Evolutionary conservation across 2,797 vertebrate genomes (phyloP).

Genomic region (Enteromius paludinosus): DNA sequence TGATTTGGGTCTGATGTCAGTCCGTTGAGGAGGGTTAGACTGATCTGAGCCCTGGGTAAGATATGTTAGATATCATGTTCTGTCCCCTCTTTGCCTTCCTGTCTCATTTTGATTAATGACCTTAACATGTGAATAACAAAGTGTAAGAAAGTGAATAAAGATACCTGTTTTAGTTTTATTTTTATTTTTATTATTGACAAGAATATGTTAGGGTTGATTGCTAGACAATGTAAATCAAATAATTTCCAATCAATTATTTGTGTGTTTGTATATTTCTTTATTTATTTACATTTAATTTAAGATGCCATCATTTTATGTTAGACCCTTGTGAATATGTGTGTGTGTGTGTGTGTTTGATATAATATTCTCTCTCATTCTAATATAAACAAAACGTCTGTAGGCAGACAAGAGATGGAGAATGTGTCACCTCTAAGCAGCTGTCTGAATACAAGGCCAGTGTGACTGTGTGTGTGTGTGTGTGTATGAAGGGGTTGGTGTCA

Average conservation of each 20-base stretch:
- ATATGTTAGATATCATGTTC: constrained; percentile 79
- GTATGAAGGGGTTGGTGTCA: constrained; percentile 17
- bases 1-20: constrained; percentile 78
- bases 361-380: constrained; percentile 10
- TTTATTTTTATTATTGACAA: neutral
- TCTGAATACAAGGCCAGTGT: constrained; percentile 36
- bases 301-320: neutral
- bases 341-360: neutral
- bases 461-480: constrained; percentile 14
- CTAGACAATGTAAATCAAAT: neutral
- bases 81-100: constrained; percentile 66
- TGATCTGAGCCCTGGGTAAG: constrained; percentile 77
- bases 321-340: neutral
- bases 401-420: constrained; percentile 28
- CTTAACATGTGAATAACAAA: constrained; percentile 75
- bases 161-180: constrained; percentile 27
- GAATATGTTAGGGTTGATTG: neutral
- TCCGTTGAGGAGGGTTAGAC: constrained; percentile 78
- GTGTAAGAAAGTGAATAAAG: constrained; percentile 69
- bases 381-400: constrained; percentile 2
- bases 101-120: constrained; percentile 81
- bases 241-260: neutral
- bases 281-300: neutral
- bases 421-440: constrained; percentile 49
- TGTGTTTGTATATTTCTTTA: neutral